Conservation (phyloP, 2,888 invertebrate species). For the Slavum lentiscoides region DNA sequence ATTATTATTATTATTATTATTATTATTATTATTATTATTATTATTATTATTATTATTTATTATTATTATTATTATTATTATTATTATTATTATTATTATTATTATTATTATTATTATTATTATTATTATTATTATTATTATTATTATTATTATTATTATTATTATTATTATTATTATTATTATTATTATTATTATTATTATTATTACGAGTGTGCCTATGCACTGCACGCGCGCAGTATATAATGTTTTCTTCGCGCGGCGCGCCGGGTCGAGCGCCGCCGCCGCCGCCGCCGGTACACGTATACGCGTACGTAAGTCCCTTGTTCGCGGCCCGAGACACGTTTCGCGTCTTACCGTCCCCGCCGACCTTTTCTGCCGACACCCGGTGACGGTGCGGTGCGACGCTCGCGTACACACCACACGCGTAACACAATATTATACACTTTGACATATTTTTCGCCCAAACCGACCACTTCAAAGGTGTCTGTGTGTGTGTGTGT, state of each 20-base stretch:
- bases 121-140: too few relatives aligned
- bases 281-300: neutral
- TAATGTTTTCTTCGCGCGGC: conserved; percentile 25
- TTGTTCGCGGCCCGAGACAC: conserved; percentile 39
- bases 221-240: neutral
- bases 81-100: neutral
- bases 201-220: conserved; percentile 2
- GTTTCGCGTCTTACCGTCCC: conserved; percentile 40
- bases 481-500: neutral
- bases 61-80: too few relatives aligned
- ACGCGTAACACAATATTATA: too few relatives aligned
- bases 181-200: conserved; percentile 1
- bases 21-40: neutral
- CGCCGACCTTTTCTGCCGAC: conserved; percentile 15
- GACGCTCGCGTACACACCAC: too few relatives aligned
- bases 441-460: conserved; percentile 31
- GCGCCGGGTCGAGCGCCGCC: neutral
- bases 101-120: conserved; percentile 1
- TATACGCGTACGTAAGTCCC: conserved; percentile 28
- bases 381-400: neutral
- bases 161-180: neutral
- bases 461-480: conserved; percentile 34
- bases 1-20: too few relatives aligned
- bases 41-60: conserved; percentile 1
- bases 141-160: neutral